Evolutionary conservation across 2,797 vertebrate genomes (phyloP).

Genomic region (Capromys pilorides): DNA sequence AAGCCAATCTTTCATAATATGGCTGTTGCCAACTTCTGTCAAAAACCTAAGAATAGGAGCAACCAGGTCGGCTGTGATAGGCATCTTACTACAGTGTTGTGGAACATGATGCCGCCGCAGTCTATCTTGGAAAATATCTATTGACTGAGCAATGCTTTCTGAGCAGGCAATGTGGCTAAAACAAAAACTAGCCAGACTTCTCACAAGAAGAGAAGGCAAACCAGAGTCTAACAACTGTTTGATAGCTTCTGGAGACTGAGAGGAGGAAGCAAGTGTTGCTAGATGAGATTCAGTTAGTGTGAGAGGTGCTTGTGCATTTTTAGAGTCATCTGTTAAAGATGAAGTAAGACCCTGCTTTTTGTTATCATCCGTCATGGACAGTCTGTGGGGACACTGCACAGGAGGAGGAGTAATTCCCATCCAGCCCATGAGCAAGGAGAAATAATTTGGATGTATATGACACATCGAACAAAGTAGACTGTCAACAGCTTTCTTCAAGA

Average conservation of each 20-base stretch:
- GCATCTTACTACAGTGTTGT: slow-evolving; percentile 88
- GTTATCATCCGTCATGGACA: slow-evolving; percentile 97
- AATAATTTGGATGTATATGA: slow-evolving; percentile 98
- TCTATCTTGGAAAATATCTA: slow-evolving; percentile 89
- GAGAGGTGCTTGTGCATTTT: slow-evolving; percentile 93
- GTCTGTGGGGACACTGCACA: slow-evolving; percentile 91
- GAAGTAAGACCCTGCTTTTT: slow-evolving; percentile 95
- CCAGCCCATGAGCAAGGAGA: slow-evolving; percentile 98
- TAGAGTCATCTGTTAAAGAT: slow-evolving; percentile 96
- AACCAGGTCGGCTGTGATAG: slow-evolving; percentile 94
- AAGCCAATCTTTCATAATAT: slow-evolving; percentile 99
- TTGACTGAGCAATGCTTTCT: slow-evolving; percentile 90
- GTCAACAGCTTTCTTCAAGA: slow-evolving; percentile 99
- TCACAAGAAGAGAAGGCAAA: slow-evolving; percentile 95
- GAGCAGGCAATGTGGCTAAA: slow-evolving; percentile 92
- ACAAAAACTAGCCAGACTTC: slow-evolving; percentile 95
- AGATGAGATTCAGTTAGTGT: slow-evolving; percentile 94
- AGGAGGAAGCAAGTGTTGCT: slow-evolving; percentile 95
- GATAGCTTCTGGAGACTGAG: slow-evolving; percentile 97
- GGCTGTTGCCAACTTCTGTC: slow-evolving; percentile 98
- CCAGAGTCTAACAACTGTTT: slow-evolving; percentile 97
- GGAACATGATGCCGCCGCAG: slow-evolving; percentile 90
- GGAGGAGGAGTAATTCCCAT: slow-evolving; percentile 94
- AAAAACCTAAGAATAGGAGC: slow-evolving; percentile 97
- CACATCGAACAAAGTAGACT: slow-evolving; percentile 99